Base-by-base conservation (phyloP, 1,140 invertebrate species). In the Oryctes rhinoceros region DNA sequence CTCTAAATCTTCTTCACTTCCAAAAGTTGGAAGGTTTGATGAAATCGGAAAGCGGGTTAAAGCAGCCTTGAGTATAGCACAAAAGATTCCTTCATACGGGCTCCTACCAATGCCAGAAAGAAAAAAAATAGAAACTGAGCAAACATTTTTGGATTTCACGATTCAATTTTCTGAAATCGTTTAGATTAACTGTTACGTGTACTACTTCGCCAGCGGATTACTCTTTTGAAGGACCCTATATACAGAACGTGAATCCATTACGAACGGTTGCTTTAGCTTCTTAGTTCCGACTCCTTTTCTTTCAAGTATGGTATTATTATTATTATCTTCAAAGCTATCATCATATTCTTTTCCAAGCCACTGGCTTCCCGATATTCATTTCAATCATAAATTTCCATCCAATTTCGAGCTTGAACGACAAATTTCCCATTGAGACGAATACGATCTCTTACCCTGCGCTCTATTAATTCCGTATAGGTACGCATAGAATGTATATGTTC, bases 401-500 rank as follows among this genome's bases (percentile, higher is more conserved):
- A 87, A 85, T 85, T 85, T 87, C 86, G 85, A 84, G 84, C 83
- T 84, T 86, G 86, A 86, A 87, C 86, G 86, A 83, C 82, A 84
- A 87, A 87, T 87, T 87, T 87, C 83, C 79, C 83, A 86, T 84
- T 84, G 84, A 84, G 85, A 86, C 85, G 85, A 86, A 85, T 85
- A 87, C 85, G 86, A 84, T 20, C 74, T 48, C 30, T 44, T 76
- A 76, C 39, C 44, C 74, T n/a, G 24, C 39, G 35, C 30, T 76
- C n/a, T 48, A 76, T 76, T 47, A 76, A 76, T 44, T 71, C 35
- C 18, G 67, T 71, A 11, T 53, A 53, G 49, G 49, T 53, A 18
- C 49, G 4, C 49, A 5, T 13, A 44, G 44, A 44, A 15, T 39
- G n/a, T 44, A 37, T 44, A 44, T n/a, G n/a, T 44, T 44, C 39